These are phyloP conservation scores for Dynastes tityus DNA, from an alignment of 2,888 invertebrate genomes.

Conservation along the genomic window DNA sequence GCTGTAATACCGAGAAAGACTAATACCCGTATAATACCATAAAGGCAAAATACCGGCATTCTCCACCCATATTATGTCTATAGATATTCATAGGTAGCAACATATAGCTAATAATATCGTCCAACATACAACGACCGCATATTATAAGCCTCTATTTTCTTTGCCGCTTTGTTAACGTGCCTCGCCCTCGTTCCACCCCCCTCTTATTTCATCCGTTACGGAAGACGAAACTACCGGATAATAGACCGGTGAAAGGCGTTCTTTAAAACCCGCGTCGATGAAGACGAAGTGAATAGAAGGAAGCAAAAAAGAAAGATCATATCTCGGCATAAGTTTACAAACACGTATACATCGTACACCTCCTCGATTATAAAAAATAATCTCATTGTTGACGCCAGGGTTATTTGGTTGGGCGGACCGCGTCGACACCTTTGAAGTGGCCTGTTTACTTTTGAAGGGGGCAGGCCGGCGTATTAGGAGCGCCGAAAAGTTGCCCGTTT, in stretches of 20 bases:
- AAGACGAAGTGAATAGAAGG: too few species aligned
- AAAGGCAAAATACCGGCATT: too few species aligned
- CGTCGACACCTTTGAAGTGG: constrained; percentile 45
- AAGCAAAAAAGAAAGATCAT: constrained; percentile 28
- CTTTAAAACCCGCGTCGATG: constrained; percentile 1
- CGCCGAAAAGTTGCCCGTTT: too few species aligned
- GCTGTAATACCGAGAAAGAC: too few species aligned
- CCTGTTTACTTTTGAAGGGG: constrained; percentile 31
- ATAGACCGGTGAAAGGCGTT: constrained; percentile 24
- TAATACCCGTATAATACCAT: too few species aligned
- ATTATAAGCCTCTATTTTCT: neutral
- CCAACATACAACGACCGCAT: too few species aligned
- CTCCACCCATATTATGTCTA: too few species aligned
- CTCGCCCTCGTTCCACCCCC: neutral
- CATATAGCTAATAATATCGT: too few species aligned
- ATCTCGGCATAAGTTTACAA: constrained; percentile 42
- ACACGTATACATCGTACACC: constrained; percentile 17
- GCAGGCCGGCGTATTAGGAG: constrained; percentile 2
- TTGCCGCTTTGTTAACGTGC: neutral
- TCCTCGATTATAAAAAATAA: constrained; percentile 44
- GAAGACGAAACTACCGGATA: constrained; percentile 24
- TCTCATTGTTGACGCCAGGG: constrained; percentile 37
- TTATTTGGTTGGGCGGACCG: constrained; percentile 11
- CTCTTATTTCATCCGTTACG: neutral
- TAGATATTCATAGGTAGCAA: too few species aligned